Percentiles rank a stretch among this genome's conserved stretches.
phyloP scores from a whole-genome alignment of 2,113 vertebrate species.

The Toxotes chatareus region DNA sequence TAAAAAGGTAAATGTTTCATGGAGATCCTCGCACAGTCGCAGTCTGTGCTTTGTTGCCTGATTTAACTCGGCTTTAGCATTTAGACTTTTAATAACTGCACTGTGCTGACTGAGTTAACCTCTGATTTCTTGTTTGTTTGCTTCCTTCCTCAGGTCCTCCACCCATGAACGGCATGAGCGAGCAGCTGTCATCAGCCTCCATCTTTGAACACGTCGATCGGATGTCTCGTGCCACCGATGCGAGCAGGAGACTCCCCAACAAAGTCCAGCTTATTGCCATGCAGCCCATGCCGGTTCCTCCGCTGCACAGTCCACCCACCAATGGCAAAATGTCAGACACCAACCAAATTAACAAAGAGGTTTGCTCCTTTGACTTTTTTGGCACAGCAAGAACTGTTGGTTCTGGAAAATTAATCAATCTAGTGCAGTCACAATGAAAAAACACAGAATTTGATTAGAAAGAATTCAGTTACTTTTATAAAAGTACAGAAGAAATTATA shows the following conservation, averaged over 20 bases:
- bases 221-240: slow-evolving; percentile 89
- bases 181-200: slow-evolving; percentile 92
- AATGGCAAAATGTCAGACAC: slow-evolving; percentile 87
- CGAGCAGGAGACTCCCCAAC: slow-evolving; percentile 89
- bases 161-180: slow-evolving; percentile 80
- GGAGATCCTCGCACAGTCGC: neutral
- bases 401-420: too few relatives aligned
- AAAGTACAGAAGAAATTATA: neutral
- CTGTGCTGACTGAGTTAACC: neutral
- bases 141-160: slow-evolving; percentile 85
- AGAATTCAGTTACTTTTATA: neutral
- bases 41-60: neutral
- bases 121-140: neutral
- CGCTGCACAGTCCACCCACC: slow-evolving; percentile 82
- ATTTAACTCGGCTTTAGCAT: neutral
- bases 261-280: slow-evolving; percentile 98
- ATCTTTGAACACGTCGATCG: slow-evolving; percentile 97
- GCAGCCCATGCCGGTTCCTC: slow-evolving; percentile 93
- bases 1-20: slow-evolving; percentile 5
- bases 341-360: slow-evolving; percentile 95
- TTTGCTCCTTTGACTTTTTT: slow-evolving; percentile 47
- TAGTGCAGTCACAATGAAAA: too few relatives aligned
- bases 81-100: neutral
- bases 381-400: too few relatives aligned
- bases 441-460: too few relatives aligned